These are phyloP conservation scores for Cosmia pyralina DNA, from an alignment of 2,888 invertebrate genomes.

Conservation along the genomic window DNA sequence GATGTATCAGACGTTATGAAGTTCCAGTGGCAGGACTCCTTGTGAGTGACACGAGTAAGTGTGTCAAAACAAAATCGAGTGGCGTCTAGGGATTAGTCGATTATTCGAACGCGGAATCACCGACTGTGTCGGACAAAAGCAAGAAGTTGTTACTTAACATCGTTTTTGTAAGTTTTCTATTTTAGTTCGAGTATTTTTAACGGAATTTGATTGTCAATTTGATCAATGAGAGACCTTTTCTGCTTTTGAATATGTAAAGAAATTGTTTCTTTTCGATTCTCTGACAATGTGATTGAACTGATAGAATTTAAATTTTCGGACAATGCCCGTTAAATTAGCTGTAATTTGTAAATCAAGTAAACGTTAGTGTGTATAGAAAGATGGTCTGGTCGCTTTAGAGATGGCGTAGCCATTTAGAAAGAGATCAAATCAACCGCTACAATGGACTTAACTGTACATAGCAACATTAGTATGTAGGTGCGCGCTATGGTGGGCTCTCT, in stretches of 20 bases:
- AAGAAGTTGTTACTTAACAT: slow-evolving; percentile 65
- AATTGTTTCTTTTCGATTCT: slow-evolving; percentile 52
- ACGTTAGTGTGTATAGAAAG: slow-evolving; percentile 10
- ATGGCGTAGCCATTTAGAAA: slow-evolving; percentile 43
- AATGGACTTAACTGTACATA: slow-evolving; percentile 64
- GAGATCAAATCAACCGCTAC: slow-evolving; percentile 56
- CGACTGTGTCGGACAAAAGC: slow-evolving; percentile 74
- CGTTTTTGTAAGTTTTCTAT: slow-evolving; percentile 63
- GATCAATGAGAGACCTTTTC: slow-evolving; percentile 59
- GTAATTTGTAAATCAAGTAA: slow-evolving; percentile 45
- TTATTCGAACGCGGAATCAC: slow-evolving; percentile 74
- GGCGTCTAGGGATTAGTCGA: slow-evolving; percentile 83
- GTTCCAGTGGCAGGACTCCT: slow-evolving; percentile 74
- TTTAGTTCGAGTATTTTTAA: slow-evolving; percentile 62
- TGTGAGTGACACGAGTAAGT: slow-evolving; percentile 80
- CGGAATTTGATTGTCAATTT: slow-evolving; percentile 62
- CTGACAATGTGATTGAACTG: slow-evolving; percentile 48
- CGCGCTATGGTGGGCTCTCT: slow-evolving; percentile 64
- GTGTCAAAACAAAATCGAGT: slow-evolving; percentile 90
- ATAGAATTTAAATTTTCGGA: slow-evolving; percentile 50
- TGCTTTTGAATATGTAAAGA: slow-evolving; percentile 54
- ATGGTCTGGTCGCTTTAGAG: slow-evolving; percentile 3
- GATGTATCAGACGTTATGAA: slow-evolving; percentile 63
- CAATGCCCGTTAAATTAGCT: slow-evolving; percentile 52
- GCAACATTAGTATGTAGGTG: slow-evolving; percentile 65